A percentile compares a stretch with the other conserved stretches of the same genome.
These are phyloP conservation scores for Gari tellinella DNA, from an alignment of 2,888 invertebrate genomes.

Conservation along the genomic window DNA sequence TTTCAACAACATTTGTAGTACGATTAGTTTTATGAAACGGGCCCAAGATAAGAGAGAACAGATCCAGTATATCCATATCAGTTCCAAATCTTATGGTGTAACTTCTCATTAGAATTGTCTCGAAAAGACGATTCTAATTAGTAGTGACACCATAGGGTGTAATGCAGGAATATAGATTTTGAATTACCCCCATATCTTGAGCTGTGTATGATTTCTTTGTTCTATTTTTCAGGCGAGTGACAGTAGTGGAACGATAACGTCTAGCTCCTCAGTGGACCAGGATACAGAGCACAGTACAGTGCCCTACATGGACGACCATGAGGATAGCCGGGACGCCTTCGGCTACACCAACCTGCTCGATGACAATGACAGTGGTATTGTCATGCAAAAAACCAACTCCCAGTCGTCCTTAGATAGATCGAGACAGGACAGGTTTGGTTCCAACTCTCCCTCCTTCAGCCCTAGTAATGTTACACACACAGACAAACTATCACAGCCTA, in stretches of 20 bases:
- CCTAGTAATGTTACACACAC: no score
- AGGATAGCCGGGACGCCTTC: constrained; percentile 27
- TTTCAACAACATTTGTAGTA: no score
- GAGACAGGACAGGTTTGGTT: constrained; percentile 10
- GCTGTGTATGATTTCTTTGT: background rate
- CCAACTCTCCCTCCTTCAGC: constrained; percentile 5
- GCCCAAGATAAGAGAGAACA: no score
- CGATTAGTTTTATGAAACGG: no score
- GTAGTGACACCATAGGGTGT: no score
- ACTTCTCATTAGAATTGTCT: no score
- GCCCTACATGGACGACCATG: constrained; percentile 19
- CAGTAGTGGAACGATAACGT: constrained; percentile 49
- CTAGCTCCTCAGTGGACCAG: constrained; percentile 37
- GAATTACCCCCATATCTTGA: no score
- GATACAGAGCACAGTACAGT: constrained; percentile 19
- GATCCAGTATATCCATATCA: no score
- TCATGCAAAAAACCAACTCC: constrained; percentile 44
- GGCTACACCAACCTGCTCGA: constrained; percentile 43
- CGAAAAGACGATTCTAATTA: no score
- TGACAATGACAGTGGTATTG: constrained; percentile 58
- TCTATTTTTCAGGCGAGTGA: constrained; percentile 42
- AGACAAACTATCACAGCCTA: constrained; percentile 30
- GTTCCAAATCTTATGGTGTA: no score
- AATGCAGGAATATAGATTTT: no score
- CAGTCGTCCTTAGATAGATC: constrained; percentile 44